Evolutionary conservation across 2,113 vertebrate genomes (phyloP).

Genomic region (Murina feae): DNA sequence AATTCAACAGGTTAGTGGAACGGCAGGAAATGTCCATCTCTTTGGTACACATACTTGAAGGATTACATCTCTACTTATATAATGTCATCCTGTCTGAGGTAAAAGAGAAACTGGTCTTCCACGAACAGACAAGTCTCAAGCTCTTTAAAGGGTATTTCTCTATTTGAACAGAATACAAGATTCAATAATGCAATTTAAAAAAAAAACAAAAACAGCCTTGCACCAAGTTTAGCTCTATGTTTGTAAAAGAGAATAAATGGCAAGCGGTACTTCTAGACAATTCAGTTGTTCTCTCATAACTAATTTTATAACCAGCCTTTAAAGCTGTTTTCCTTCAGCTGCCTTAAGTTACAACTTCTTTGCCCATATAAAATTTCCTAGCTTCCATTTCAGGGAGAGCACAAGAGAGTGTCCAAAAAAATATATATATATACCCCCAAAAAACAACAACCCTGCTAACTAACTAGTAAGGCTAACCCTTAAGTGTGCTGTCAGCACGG

Average conservation of each 20-base stretch:
- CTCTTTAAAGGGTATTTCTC: not conserved
- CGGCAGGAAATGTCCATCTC: not conserved
- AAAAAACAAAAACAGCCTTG: not conserved
- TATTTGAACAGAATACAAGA: not conserved
- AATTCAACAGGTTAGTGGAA: not conserved
- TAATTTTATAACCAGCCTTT: constrained; percentile 13
- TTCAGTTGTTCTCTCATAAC: not conserved
- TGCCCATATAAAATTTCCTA: not conserved
- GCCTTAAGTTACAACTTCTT: constrained; percentile 34
- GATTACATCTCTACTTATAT: not conserved
- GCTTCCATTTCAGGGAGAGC: not conserved
- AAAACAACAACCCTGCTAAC: no score
- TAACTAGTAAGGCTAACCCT: not conserved
- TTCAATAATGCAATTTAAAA: not conserved
- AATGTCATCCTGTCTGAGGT: not conserved
- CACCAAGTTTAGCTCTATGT: not conserved
- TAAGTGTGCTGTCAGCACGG: not conserved
- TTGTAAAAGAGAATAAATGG: not conserved
- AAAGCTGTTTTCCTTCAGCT: constrained; percentile 1
- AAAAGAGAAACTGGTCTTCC: not conserved
- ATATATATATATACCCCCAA: no score
- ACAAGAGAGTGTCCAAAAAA: not conserved
- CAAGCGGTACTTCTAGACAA: not conserved
- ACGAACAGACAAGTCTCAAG: not conserved
- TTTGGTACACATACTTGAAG: not conserved